These are phyloP conservation scores for Dasypogon diadema DNA, from an alignment of 2,888 invertebrate species.

Conservation along the genomic window DNA sequence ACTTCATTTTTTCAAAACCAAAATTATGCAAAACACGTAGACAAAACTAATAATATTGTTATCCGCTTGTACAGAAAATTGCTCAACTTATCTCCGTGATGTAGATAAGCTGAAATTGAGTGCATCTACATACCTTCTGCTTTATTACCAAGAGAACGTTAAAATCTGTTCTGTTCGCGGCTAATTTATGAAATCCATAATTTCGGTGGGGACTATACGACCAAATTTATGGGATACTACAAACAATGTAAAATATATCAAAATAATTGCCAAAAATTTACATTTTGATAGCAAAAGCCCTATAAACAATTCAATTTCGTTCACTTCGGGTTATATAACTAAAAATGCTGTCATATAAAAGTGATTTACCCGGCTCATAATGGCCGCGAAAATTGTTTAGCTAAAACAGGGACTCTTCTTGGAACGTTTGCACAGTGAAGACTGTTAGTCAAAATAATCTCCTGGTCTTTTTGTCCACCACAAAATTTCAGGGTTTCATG, in stretches of 20 bases:
- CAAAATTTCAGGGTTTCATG: not conserved
- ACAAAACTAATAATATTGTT: too few relatives aligned
- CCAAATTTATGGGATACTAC: slow-evolving; percentile 40
- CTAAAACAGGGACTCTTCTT: not conserved
- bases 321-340: slow-evolving; percentile 8
- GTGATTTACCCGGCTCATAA: slow-evolving; percentile 46
- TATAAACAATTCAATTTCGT: slow-evolving; percentile 51
- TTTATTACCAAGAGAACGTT: not conserved
- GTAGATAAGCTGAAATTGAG: too few relatives aligned
- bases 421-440: not conserved
- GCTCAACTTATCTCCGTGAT: too few relatives aligned
- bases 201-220: slow-evolving; percentile 11
- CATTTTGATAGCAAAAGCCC: slow-evolving; percentile 46
- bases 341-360: slow-evolving; percentile 51
- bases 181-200: slow-evolving; percentile 42
- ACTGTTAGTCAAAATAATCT: not conserved
- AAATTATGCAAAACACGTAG: too few relatives aligned
- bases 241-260: slow-evolving; percentile 50
- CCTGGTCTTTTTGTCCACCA: not conserved
- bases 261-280: slow-evolving; percentile 48
- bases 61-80: too few relatives aligned
- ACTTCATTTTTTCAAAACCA: too few relatives aligned
- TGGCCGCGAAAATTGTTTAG: slow-evolving; percentile 46
- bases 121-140: not conserved
- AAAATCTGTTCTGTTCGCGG: not conserved